Evolutionary conservation across 2,113 vertebrate species (phyloP).

Genomic region (Diglossa brunneiventris): DNA sequence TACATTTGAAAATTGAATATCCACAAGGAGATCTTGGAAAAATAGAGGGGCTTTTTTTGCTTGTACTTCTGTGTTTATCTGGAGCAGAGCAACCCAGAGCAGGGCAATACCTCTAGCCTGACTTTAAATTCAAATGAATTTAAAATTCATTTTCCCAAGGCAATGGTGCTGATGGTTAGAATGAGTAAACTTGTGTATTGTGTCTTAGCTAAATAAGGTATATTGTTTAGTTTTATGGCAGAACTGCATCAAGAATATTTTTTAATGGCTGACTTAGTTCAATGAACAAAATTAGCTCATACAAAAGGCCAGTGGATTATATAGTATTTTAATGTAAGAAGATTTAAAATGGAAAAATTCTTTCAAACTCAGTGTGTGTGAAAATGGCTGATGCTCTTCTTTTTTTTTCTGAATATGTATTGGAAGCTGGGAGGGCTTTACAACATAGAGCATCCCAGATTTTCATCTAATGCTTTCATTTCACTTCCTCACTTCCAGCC

Average conservation of each 20-base stretch:
- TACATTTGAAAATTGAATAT: background rate
- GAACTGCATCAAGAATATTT: background rate
- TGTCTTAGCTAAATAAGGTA: background rate
- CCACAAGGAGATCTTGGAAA: background rate
- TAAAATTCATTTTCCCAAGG: background rate
- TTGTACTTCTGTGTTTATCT: background rate
- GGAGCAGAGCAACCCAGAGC: background rate
- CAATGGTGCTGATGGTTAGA: background rate
- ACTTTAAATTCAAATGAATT: background rate
- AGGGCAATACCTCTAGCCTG: background rate
- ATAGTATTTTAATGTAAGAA: background rate
- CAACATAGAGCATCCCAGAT: background rate
- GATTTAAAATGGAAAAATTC: background rate
- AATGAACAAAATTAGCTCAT: background rate
- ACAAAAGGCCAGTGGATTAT: background rate
- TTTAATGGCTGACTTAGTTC: background rate
- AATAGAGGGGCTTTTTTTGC: background rate
- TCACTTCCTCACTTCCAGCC: fast-evolving
- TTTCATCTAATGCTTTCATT: background rate
- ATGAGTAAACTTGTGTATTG: background rate
- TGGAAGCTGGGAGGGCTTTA: background rate
- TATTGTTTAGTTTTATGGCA: background rate
- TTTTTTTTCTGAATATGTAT: background rate
- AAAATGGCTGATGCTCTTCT: background rate
- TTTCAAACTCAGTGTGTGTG: background rate